A percentile compares a stretch with the other conserved stretches of the same genome.
phyloP scores from a whole-genome alignment of 2,888 invertebrate species.

The Aelia acuminata region DNA sequence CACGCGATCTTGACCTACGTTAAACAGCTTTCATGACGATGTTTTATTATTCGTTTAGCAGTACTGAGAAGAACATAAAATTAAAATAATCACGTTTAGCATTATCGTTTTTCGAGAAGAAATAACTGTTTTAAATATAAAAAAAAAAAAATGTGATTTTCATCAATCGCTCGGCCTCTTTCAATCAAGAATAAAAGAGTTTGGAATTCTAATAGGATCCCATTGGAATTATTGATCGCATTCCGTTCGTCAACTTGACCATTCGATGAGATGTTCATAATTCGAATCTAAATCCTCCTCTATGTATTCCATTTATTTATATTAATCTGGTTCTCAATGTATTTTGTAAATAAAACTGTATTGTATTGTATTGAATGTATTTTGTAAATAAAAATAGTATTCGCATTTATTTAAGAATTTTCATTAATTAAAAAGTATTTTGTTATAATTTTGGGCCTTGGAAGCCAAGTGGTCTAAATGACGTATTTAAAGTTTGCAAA shows the following conservation, averaged over 20 bases:
- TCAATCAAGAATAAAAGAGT: not conserved
- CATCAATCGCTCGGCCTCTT: not conserved
- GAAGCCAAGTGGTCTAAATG: too few species aligned
- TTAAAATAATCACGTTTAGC: too few species aligned
- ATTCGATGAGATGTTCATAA: not conserved
- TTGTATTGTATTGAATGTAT: too few species aligned
- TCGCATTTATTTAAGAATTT: too few species aligned
- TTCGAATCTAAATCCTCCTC: not conserved
- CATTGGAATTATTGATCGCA: not conserved
- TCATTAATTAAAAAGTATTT: too few species aligned
- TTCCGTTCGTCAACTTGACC: not conserved
- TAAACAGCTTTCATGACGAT: not conserved
- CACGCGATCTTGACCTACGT: not conserved
- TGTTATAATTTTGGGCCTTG: too few species aligned
- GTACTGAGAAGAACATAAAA: not conserved
- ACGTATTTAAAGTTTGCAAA: too few species aligned
- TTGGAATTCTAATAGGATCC: not conserved
- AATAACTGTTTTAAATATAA: not conserved
- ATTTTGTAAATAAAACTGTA: too few species aligned
- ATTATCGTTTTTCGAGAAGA: not conserved
- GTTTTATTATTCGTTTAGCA: not conserved
- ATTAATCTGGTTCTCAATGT: not conserved
- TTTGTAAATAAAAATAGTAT: too few species aligned
- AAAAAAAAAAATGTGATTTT: too few species aligned
- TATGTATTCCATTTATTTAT: not conserved